Evolutionary conservation across 2,888 invertebrate genomes (phyloP).

Genomic region (Pycnomerus fuliginosus): DNA sequence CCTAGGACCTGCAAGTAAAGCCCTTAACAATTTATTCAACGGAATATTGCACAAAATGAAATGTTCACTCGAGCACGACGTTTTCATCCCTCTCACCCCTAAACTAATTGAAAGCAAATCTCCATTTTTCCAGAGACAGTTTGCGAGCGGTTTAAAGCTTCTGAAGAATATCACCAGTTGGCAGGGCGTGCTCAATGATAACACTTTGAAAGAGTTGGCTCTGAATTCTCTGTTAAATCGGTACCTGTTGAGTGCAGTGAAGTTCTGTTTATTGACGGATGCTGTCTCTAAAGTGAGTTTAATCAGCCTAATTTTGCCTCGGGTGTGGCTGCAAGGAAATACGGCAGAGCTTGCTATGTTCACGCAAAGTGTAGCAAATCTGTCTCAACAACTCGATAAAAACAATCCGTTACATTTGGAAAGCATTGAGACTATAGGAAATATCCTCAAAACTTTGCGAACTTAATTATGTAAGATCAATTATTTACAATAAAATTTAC

Average conservation of each 20-base stretch:
- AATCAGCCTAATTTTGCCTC: conserved; percentile 63
- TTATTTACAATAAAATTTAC: too few species aligned
- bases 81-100: conserved; percentile 90
- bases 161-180: conserved; percentile 77
- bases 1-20: conserved; percentile 62
- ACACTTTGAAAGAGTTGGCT: conserved; percentile 70
- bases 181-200: conserved; percentile 75
- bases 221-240: conserved; percentile 76
- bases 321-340: conserved; percentile 64
- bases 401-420: conserved; percentile 61
- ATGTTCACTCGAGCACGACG: conserved; percentile 80
- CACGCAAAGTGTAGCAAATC: conserved; percentile 57
- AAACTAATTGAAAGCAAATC: conserved; percentile 66
- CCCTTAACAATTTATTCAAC: conserved; percentile 65
- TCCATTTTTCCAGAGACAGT: conserved; percentile 81
- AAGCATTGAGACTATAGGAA: conserved; percentile 47
- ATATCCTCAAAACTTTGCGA: conserved; percentile 47
- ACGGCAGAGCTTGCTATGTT: conserved; percentile 62
- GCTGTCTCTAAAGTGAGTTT: conserved; percentile 57
- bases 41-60: conserved; percentile 74
- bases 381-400: conserved; percentile 61
- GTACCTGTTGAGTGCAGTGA: conserved; percentile 52
- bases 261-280: conserved; percentile 53
- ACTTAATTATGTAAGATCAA: too few species aligned
- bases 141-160: conserved; percentile 76